These are phyloP conservation scores for Apteryx owenii DNA, from an alignment of 2,113 vertebrate genomes.

Conservation along the genomic window DNA sequence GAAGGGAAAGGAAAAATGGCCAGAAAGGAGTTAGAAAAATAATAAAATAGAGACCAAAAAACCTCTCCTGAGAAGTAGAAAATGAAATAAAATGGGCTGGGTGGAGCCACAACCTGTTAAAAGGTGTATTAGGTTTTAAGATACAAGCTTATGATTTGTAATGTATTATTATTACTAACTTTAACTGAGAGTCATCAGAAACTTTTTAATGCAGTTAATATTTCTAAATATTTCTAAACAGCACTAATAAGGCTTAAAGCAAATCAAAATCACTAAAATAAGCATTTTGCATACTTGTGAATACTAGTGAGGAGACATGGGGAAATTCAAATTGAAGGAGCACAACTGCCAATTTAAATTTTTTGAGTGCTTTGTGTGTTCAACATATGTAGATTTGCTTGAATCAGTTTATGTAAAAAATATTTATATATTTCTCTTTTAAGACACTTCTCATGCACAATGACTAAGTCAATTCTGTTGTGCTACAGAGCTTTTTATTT, in stretches of 20 bases:
- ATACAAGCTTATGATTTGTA: background rate
- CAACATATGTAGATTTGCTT: background rate
- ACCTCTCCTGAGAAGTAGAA: background rate
- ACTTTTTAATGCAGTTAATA: background rate
- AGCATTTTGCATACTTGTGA: background rate
- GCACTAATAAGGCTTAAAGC: background rate
- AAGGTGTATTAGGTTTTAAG: background rate
- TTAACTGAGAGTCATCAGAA: background rate
- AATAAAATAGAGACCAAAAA: background rate
- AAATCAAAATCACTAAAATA: background rate
- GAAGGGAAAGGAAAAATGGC: background rate
- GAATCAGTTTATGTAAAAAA: background rate
- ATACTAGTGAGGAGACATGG: background rate
- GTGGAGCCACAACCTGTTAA: background rate
- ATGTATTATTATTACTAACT: background rate
- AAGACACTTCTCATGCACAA: background rate
- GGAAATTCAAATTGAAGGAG: background rate
- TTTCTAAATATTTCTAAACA: background rate
- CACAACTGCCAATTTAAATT: background rate
- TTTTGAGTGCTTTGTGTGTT: background rate
- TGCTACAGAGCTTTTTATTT: background rate
- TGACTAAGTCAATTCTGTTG: background rate
- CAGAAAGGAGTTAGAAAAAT: background rate
- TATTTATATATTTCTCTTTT: background rate
- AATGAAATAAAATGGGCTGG: background rate